Evolutionary conservation across 1,140 invertebrate genomes (phyloP).

Genomic region (Aphaenogaster rudis): DNA sequence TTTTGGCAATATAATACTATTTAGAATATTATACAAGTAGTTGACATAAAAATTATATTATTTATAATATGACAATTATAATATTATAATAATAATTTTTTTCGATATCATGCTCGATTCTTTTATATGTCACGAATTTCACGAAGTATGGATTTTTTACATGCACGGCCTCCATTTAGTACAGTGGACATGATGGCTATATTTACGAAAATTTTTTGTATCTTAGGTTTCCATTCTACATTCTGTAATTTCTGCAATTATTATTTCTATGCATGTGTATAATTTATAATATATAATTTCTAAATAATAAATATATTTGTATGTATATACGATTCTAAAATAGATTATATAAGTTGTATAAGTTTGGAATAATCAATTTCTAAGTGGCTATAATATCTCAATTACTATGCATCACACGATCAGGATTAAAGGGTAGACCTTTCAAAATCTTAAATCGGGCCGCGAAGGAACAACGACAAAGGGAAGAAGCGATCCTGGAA

Average conservation of each 20-base stretch:
- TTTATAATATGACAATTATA: not conserved
- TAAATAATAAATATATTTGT: not conserved
- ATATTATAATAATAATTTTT: constrained; percentile 7
- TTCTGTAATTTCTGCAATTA: not conserved
- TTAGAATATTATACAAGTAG: not conserved
- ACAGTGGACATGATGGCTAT: no score
- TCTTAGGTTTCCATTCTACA: not conserved
- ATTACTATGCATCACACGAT: not conserved
- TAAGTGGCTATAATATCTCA: not conserved
- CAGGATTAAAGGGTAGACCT: not conserved
- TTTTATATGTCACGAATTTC: not conserved
- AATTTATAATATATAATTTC: not conserved
- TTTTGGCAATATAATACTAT: not conserved
- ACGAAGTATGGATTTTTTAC: not conserved
- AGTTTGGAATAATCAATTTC: not conserved
- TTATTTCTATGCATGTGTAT: not conserved
- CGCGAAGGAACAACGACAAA: not conserved
- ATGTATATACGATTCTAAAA: not conserved
- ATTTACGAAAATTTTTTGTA: not conserved
- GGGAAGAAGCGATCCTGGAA: constrained; percentile 8
- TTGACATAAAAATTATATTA: constrained; percentile 1
- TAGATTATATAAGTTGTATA: not conserved
- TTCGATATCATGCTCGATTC: not conserved
- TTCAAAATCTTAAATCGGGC: not conserved
- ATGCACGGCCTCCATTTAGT: not conserved